Evolutionary conservation across 2,888 invertebrate genomes (phyloP).

Genomic region (Cryptops parisi): DNA sequence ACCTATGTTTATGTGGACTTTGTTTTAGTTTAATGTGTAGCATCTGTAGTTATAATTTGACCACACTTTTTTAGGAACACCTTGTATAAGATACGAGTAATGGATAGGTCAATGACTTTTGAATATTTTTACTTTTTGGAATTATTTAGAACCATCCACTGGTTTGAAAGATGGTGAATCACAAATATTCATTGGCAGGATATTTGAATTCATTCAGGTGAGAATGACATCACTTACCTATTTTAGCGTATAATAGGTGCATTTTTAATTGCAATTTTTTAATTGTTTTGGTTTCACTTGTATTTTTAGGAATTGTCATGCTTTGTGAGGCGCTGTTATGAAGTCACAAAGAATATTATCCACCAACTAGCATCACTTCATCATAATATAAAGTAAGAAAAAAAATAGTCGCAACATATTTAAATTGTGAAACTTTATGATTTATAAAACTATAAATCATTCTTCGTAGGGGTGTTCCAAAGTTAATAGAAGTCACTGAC

Average conservation of each 20-base stretch:
- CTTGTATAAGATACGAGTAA: too few species aligned
- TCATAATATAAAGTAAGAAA: conserved; percentile 15
- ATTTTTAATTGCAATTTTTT: conserved; percentile 1
- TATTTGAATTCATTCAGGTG: conserved; percentile 37
- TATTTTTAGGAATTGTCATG: conserved; percentile 42
- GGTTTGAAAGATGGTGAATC: conserved; percentile 35
- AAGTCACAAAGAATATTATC: conserved; percentile 53
- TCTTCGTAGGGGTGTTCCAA: conserved; percentile 25
- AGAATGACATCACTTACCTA: conserved; percentile 7
- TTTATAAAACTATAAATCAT: too few species aligned
- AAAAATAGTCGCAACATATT: too few species aligned
- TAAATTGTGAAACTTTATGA: too few species aligned
- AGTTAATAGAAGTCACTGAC: conserved; percentile 32
- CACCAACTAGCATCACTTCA: conserved; percentile 58
- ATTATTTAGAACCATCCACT: conserved; percentile 23
- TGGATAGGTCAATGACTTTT: too few species aligned
- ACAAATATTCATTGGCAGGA: conserved; percentile 36
- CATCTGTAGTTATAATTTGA: too few species aligned
- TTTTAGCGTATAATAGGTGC: neutral
- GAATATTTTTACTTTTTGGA: too few species aligned
- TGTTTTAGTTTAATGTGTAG: too few species aligned
- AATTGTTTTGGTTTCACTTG: conserved; percentile 4
- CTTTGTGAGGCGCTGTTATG: conserved; percentile 53
- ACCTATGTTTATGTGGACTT: too few species aligned
- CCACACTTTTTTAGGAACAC: too few species aligned